Evolutionary conservation across 2,113 vertebrate species (phyloP).

Genomic region (Dasyornis broadbenti): DNA sequence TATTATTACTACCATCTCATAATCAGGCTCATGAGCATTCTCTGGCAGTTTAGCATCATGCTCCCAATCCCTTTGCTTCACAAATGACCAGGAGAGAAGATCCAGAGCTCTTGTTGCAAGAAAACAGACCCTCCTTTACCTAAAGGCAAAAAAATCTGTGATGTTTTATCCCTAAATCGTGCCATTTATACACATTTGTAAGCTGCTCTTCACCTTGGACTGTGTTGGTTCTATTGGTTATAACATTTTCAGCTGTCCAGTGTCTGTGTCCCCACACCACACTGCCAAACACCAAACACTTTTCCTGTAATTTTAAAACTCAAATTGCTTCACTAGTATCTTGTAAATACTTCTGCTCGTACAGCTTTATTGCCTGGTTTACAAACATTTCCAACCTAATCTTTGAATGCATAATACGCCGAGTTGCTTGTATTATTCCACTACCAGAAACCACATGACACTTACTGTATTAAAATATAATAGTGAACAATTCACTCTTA

Average conservation of each 20-base stretch:
- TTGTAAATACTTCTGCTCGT: background rate
- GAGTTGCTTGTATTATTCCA: background rate
- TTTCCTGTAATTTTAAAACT: background rate
- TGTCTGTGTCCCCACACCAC: background rate
- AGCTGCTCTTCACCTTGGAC: background rate
- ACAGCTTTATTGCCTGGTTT: background rate
- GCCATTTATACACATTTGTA: background rate
- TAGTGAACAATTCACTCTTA: background rate
- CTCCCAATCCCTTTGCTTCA: background rate
- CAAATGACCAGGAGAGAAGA: background rate
- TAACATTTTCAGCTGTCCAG: fast-evolving
- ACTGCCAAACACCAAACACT: background rate
- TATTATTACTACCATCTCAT: background rate
- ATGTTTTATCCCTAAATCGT: background rate
- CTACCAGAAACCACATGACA: background rate
- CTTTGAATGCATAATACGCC: background rate
- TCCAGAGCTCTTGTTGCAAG: background rate
- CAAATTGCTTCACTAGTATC: background rate
- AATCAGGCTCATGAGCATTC: background rate
- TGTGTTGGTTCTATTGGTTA: background rate
- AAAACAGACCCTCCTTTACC: background rate
- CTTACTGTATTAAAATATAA: background rate
- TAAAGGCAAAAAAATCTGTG: background rate
- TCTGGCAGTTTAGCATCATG: background rate
- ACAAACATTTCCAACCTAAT: background rate